Evolutionary conservation across 2,888 invertebrate species (phyloP).

Genomic region (Amblyjoppa proteus): DNA sequence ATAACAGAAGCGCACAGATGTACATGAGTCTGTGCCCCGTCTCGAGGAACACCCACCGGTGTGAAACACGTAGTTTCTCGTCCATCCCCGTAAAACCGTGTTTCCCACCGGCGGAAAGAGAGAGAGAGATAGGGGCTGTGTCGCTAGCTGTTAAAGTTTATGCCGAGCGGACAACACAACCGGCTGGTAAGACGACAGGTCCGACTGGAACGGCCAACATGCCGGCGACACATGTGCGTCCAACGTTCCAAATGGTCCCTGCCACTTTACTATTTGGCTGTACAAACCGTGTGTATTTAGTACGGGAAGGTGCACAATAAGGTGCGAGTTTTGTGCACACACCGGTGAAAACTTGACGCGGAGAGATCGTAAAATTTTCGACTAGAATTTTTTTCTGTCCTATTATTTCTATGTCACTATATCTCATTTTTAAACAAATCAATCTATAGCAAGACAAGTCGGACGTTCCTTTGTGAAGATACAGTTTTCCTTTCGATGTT

Average conservation of each 20-base stretch:
- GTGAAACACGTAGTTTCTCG: constrained; percentile 55
- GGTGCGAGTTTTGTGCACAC: constrained; percentile 22
- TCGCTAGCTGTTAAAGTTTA: constrained; percentile 63
- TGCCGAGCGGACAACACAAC: constrained; percentile 41
- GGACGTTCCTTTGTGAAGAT: neutral
- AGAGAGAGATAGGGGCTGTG: neutral
- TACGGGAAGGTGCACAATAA: constrained; percentile 4
- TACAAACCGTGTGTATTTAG: neutral
- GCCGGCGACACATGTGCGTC: constrained; percentile 63
- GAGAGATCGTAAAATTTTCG: neutral
- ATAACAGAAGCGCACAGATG: constrained; percentile 18
- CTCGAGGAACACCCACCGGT: constrained; percentile 49
- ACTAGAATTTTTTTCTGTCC: neutral
- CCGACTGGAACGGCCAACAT: constrained; percentile 55
- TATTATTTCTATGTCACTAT: too few relatives aligned
- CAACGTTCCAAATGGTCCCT: constrained; percentile 38
- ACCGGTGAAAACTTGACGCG: neutral
- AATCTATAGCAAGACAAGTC: too few relatives aligned
- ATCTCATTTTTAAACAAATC: too few relatives aligned
- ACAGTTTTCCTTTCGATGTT: neutral
- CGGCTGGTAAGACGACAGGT: constrained; percentile 32
- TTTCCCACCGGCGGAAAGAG: constrained; percentile 16
- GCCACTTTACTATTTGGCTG: constrained; percentile 45
- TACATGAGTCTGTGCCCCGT: constrained; percentile 14
- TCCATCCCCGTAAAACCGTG: constrained; percentile 55